phyloP scores from a whole-genome alignment of 2,888 invertebrate species.

The Heliconius ismenius region DNA sequence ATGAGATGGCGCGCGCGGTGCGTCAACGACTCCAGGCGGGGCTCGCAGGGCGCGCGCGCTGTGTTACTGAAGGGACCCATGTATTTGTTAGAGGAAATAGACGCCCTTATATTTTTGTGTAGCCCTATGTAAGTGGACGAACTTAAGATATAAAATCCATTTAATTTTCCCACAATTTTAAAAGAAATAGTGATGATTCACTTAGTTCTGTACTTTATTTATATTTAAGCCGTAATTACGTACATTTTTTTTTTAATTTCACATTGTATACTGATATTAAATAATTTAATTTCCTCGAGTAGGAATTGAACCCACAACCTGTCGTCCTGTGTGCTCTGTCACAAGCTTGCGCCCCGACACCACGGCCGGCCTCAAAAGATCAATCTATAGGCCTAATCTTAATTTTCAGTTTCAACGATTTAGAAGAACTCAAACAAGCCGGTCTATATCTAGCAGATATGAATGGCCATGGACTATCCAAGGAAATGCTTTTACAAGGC shows the following conservation, averaged over 20 bases:
- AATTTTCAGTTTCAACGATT: conserved; percentile 86
- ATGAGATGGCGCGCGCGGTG: conserved; percentile 78
- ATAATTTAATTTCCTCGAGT: no score
- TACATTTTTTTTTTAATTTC: no score
- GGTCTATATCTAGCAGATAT: conserved; percentile 91
- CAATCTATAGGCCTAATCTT: not conserved
- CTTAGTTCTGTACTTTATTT: no score
- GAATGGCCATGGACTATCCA: conserved; percentile 91
- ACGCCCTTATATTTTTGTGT: conserved; percentile 91
- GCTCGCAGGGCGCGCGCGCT: conserved; percentile 85
- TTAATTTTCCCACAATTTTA: no score
- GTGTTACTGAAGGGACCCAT: conserved; percentile 93
- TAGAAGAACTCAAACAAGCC: conserved; percentile 90
- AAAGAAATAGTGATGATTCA: no score
- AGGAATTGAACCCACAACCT: no score
- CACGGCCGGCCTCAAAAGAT: no score
- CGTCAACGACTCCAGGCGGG: conserved; percentile 77
- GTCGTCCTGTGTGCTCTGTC: no score
- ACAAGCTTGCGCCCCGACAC: no score
- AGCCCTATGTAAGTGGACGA: conserved; percentile 88
- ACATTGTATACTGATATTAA: no score
- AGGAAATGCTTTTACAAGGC: conserved; percentile 90
- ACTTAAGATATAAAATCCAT: no score
- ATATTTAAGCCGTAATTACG: no score
- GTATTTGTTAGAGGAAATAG: conserved; percentile 89